Conservation (phyloP, 37 sponge, comb jelly and placozoan genomes). For the Theonella swinhoei region DNA sequence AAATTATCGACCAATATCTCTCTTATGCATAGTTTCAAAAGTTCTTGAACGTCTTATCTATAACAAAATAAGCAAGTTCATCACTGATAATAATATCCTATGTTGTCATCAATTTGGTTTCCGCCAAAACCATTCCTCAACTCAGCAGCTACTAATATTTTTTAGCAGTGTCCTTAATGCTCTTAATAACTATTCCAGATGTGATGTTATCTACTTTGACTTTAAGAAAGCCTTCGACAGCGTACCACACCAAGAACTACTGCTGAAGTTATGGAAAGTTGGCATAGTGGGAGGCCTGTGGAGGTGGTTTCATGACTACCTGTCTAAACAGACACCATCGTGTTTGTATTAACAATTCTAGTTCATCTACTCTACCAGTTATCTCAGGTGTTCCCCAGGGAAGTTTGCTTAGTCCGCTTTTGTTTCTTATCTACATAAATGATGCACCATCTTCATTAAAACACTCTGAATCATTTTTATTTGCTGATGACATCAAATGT, state of each 20-base stretch:
- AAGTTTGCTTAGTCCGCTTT: constrained; percentile 32
- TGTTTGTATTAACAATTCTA: neutral
- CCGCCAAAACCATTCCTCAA: neutral
- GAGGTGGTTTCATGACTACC: neutral
- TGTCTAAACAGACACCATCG: neutral
- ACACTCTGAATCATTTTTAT: neutral
- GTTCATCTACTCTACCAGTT: neutral
- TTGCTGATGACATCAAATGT: constrained; percentile 36
- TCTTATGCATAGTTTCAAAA: neutral
- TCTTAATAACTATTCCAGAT: neutral
- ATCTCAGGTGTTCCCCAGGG: constrained; percentile 33
- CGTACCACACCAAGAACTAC: neutral
- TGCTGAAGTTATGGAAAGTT: neutral
- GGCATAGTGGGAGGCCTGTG: neutral
- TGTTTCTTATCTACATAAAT: constrained; percentile 31
- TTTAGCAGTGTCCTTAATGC: neutral
- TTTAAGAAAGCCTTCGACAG: neutral
- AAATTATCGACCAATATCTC: neutral
- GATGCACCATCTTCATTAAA: neutral
- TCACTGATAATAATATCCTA: neutral
- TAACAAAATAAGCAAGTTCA: neutral
- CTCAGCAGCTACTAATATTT: neutral
- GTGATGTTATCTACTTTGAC: neutral
- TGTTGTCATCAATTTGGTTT: neutral
- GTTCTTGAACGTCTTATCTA: neutral